Evolutionary conservation across 2,888 invertebrate species (phyloP).

Genomic region (Philereme transversata): DNA sequence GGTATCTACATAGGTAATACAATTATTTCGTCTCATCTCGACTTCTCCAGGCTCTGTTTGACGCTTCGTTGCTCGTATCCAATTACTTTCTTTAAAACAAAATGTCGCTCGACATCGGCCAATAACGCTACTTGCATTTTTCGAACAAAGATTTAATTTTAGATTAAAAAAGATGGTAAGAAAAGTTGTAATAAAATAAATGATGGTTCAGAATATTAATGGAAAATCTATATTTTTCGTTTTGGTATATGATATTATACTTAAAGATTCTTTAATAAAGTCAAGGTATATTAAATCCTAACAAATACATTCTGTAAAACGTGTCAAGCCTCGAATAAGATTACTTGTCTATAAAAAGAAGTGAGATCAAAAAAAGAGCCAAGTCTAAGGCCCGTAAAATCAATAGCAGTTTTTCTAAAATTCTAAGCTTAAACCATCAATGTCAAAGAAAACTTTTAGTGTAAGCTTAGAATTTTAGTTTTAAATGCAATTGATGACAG

Average conservation of each 20-base stretch:
- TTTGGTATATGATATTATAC: neutral
- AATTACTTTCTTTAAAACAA: constrained; percentile 69
- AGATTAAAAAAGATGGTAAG: constrained; percentile 58
- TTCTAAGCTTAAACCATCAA: too few relatives aligned
- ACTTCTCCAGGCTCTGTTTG: constrained; percentile 57
- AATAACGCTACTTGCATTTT: constrained; percentile 61
- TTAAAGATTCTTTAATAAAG: too few relatives aligned
- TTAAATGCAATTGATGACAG: too few relatives aligned
- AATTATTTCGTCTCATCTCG: constrained; percentile 63
- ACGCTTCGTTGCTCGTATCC: constrained; percentile 61
- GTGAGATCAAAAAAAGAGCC: too few relatives aligned
- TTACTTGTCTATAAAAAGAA: too few relatives aligned
- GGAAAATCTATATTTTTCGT: constrained; percentile 19
- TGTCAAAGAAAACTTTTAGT: too few relatives aligned
- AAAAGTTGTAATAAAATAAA: constrained; percentile 20
- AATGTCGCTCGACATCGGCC: constrained; percentile 61
- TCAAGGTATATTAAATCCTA: too few relatives aligned
- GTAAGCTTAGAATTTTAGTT: too few relatives aligned
- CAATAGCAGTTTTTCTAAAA: too few relatives aligned
- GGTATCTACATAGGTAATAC: constrained; percentile 52
- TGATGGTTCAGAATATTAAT: constrained; percentile 18
- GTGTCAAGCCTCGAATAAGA: too few relatives aligned
- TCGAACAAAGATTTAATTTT: constrained; percentile 72
- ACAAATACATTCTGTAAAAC: too few relatives aligned
- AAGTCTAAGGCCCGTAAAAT: too few relatives aligned